Percentiles rank a stretch among this genome's conserved stretches.
phyloP scores from a whole-genome alignment of 2,113 vertebrate genomes.

The Trematocara variabile region DNA sequence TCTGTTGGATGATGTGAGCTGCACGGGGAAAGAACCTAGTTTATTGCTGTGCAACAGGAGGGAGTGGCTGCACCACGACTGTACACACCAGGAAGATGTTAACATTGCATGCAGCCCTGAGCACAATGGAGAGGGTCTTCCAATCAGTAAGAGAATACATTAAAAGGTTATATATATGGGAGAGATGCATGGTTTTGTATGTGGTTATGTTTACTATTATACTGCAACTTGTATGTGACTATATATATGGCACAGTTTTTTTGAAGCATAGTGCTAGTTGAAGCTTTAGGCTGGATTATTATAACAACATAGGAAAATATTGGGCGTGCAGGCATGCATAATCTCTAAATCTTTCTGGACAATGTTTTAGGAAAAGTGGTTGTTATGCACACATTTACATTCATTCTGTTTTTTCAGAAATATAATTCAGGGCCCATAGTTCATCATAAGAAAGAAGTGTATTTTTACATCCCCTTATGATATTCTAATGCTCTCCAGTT shows the following conservation, averaged over 20 bases:
- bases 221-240: neutral
- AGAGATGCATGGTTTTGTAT: neutral
- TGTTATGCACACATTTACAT: neutral
- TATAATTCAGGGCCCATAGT: neutral
- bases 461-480: neutral
- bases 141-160: constrained; percentile 72
- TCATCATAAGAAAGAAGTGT: neutral
- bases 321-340: neutral
- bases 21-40: constrained; percentile 84
- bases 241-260: neutral
- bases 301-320: neutral
- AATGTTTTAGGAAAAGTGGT: neutral
- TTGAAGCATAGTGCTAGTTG: neutral
- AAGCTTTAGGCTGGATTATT: neutral
- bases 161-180: neutral
- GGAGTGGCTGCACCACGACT: constrained; percentile 88
- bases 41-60: constrained; percentile 79
- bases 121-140: constrained; percentile 59
- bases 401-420: neutral
- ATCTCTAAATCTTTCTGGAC: neutral
- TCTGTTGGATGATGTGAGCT: constrained; percentile 88
- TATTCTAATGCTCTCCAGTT: neutral
- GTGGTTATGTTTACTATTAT: neutral
- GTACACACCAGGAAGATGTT: constrained; percentile 86
- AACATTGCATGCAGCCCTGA: constrained; percentile 79